Evolutionary conservation across 2,113 vertebrate genomes (phyloP).

Genomic region (Hippopotamus amphibius): DNA sequence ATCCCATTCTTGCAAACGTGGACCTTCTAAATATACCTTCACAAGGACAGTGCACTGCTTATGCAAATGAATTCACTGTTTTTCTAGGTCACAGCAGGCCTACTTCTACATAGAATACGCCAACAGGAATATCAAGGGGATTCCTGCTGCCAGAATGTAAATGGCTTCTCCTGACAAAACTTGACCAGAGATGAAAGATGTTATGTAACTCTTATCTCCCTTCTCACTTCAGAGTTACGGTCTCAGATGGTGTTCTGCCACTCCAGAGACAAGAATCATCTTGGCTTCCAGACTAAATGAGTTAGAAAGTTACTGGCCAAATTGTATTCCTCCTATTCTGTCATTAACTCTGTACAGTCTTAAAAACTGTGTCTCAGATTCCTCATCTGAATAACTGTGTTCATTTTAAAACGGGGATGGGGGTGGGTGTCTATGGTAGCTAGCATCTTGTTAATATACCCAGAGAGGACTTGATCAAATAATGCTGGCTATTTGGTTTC

Average conservation of each 20-base stretch:
- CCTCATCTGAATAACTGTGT: not conserved
- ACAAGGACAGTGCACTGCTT: constrained; percentile 72
- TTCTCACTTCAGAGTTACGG: not conserved
- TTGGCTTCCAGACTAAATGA: not conserved
- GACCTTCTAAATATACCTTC: constrained; percentile 77
- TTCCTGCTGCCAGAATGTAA: constrained; percentile 53
- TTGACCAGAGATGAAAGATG: constrained; percentile 48
- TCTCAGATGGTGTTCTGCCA: not conserved
- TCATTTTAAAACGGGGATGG: not conserved
- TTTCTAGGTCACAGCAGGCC: constrained; percentile 80
- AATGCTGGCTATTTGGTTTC: not conserved
- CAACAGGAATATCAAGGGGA: constrained; percentile 61
- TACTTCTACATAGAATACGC: constrained; percentile 52
- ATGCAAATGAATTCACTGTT: constrained; percentile 78
- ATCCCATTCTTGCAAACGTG: constrained; percentile 60
- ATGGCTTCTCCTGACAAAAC: constrained; percentile 59
- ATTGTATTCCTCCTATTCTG: not conserved
- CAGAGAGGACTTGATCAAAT: constrained; percentile 12
- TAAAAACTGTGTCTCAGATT: constrained; percentile 18
- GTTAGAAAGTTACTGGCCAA: not conserved
- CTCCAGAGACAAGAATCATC: not conserved
- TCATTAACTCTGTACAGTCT: not conserved
- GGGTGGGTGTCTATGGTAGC: not conserved
- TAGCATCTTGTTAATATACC: not conserved
- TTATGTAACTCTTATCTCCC: not conserved